A percentile compares a stretch with the other conserved stretches of the same genome.
Conservation (phyloP, 2,797 vertebrate genomes). For the Telmatherina bonti region DNA sequence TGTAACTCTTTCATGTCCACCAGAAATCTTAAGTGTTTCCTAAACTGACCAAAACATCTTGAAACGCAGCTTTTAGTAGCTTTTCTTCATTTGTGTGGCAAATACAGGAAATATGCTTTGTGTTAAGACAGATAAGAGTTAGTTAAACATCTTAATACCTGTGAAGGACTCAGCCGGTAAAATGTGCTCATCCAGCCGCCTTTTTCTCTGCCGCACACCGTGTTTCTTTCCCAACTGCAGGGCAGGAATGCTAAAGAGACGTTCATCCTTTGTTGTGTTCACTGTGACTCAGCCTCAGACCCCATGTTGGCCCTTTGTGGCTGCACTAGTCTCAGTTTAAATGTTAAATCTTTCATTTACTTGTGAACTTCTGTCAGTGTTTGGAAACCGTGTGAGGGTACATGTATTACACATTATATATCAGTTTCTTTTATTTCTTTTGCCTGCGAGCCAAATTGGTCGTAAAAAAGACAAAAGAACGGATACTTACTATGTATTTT, state of each 20-base stretch:
- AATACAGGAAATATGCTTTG: no score
- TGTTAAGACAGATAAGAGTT: no score
- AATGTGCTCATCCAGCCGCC: no score
- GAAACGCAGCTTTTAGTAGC: background rate
- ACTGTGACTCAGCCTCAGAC: constrained; percentile 41
- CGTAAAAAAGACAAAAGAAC: no score
- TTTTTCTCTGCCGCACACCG: constrained; percentile 33
- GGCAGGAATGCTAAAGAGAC: constrained; percentile 66
- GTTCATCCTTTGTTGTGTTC: constrained; percentile 47
- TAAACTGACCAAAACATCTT: background rate
- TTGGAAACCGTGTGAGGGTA: background rate
- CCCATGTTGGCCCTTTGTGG: constrained; percentile 44
- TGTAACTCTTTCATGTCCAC: background rate
- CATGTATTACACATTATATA: background rate
- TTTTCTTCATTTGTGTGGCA: background rate
- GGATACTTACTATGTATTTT: no score
- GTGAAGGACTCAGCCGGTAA: no score
- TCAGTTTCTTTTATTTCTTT: background rate
- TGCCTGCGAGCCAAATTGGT: no score
- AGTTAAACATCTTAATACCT: no score
- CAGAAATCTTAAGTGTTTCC: no score
- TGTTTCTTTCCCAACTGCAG: constrained; percentile 45
- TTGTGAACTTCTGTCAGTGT: background rate
- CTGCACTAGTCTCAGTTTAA: constrained; percentile 16
- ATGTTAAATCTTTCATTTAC: constrained; percentile 4